Base-by-base conservation (phyloP, 1,140 invertebrate genomes). In the Copidosoma floridanum region DNA sequence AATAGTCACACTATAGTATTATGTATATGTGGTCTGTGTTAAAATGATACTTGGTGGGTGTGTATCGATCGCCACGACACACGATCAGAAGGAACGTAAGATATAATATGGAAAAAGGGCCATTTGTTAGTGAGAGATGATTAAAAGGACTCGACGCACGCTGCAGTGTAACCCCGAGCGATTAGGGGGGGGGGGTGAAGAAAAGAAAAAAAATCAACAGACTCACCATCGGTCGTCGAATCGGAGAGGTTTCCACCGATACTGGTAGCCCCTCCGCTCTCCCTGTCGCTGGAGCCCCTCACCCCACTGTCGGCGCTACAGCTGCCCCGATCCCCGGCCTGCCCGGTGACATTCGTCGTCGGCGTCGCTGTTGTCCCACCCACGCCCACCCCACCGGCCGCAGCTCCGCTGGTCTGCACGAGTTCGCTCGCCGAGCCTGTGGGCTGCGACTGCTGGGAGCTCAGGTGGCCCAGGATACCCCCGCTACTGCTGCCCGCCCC, bases 281-380 rank as follows among this genome's bases (percentile, higher is more conserved):
- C 89, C 21, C 88, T 78, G 71, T 93, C 91, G 66, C 90, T 92
- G 72, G 88, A 91, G 48, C 91, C 88, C 65, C 90, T 82, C 1
- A 91, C 89, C 18, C 90, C 91, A 18, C 89, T 92, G 75, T 93
- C 92, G n/a, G 91, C 91, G 68, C 89, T 92, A 76, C 90, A 92
- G 68, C 90, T 92, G 53, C 90, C 90, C 38, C 91, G 79, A 72
- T 93, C 91, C 1, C 89, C 89, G 3, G 88, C 78, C 54, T 79
- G 77, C 1, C 77, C 77, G 11, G 40, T 18, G 1, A 11, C 14
- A 35, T 12, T 29, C 23, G 44, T 23, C 14, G 82, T 47, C 79
- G 79, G 68, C n/a, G n/a, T n/a, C n/a, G n/a, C n/a, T n/a, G 71
- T 83, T 64, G 74, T 84, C 63, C 71, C 77, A 38, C 70, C 80